These are phyloP conservation scores for Phocoena phocoena DNA, from an alignment of 2,113 vertebrate genomes.

Conservation along the genomic window DNA sequence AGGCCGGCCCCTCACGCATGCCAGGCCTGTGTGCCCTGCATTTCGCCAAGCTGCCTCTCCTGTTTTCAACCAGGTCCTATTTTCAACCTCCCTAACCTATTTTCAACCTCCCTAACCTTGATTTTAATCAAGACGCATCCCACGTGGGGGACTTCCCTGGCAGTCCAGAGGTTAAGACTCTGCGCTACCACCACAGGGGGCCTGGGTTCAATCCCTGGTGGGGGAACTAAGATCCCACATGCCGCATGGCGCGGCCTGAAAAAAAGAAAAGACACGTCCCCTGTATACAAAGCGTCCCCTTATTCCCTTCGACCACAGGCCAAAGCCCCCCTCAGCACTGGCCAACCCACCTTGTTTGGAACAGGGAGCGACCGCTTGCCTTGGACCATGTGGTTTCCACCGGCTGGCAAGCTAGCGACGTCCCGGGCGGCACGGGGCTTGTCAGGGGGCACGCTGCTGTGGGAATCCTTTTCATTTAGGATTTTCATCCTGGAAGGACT, in stretches of 20 bases:
- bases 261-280: neutral
- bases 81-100: neutral
- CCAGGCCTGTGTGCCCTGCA: neutral
- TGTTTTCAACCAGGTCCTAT: neutral
- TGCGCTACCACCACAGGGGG: no score
- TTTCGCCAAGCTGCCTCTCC: neutral
- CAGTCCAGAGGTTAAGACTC: no score
- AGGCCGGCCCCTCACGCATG: accelerated
- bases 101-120: neutral
- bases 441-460: conserved; percentile 84
- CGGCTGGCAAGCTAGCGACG: neutral
- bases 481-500: conserved; percentile 69
- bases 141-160: no score
- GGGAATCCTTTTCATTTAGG: conserved; percentile 75
- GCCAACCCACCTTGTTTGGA: conserved; percentile 86
- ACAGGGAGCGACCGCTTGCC: conserved; percentile 80
- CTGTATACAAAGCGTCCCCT: accelerated
- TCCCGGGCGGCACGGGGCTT: conserved; percentile 82
- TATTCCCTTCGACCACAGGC: accelerated
- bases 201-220: no score
- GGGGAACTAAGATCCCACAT: no score
- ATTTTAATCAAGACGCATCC: accelerated
- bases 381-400: conserved; percentile 58
- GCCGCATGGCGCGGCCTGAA: no score
- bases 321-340: accelerated